These are phyloP conservation scores for Monoplex corrugatus DNA, from an alignment of 2,888 invertebrate species.

Conservation along the genomic window DNA sequence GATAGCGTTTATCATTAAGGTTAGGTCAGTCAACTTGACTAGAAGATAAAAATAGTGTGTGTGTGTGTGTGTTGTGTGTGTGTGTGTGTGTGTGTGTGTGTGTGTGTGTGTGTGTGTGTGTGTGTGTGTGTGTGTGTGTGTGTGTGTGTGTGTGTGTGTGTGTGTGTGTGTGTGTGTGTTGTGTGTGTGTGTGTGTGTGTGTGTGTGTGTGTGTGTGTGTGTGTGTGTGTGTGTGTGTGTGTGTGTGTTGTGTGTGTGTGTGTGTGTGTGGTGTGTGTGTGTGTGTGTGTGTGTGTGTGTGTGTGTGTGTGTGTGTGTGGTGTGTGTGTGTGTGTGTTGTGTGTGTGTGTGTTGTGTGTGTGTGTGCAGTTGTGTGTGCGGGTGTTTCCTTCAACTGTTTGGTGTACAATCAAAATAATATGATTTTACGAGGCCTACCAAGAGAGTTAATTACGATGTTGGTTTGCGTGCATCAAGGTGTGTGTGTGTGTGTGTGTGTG, in stretches of 20 bases:
- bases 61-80: background rate
- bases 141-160: background rate
- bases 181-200: background rate
- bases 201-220: slow-evolving; percentile 13
- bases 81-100: background rate
- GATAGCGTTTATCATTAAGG: background rate
- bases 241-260: slow-evolving; percentile 1
- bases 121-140: background rate
- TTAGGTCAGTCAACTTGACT: background rate
- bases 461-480: background rate
- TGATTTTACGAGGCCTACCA: too few relatives aligned
- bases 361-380: background rate
- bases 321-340: background rate
- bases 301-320: background rate
- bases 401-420: too few relatives aligned
- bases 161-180: background rate
- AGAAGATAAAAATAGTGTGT: background rate
- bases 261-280: background rate
- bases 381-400: too few relatives aligned
- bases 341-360: background rate
- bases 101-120: background rate
- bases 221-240: background rate
- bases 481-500: background rate
- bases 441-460: background rate
- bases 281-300: background rate